Conservation (phyloP, 2,888 invertebrate species). For the Drosophila phalerata region DNA sequence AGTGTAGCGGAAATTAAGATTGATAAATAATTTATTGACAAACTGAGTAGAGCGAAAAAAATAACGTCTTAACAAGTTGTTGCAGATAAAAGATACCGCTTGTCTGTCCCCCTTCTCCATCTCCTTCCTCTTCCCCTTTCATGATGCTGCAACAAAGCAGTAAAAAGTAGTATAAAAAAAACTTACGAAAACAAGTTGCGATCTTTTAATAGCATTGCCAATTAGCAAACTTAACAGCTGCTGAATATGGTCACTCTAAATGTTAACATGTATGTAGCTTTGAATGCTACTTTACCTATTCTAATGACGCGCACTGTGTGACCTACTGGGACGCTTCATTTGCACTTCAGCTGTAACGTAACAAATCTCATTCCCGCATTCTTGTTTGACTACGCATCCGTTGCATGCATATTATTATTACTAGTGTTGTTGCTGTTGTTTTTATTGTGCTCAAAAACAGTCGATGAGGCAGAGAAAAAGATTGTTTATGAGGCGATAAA, state of each 20-base stretch:
- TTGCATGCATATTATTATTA: slow-evolving; percentile 38
- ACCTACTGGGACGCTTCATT: slow-evolving; percentile 44
- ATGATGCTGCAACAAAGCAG: slow-evolving; percentile 28
- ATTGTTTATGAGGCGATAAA: slow-evolving; percentile 60
- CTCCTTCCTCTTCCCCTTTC: neutral
- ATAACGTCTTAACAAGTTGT: slow-evolving; percentile 7
- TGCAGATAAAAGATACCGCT: slow-evolving; percentile 16
- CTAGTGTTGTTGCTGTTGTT: slow-evolving; percentile 19
- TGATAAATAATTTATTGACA: slow-evolving; percentile 65
- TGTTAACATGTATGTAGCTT: neutral
- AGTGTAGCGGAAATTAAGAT: slow-evolving; percentile 65
- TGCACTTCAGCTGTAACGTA: slow-evolving; percentile 21
- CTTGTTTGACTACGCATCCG: slow-evolving; percentile 45
- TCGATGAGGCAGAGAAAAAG: slow-evolving; percentile 34
- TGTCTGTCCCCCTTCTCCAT: neutral
- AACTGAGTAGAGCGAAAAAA: slow-evolving; percentile 23
- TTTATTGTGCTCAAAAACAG: slow-evolving; percentile 35
- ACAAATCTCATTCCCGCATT: slow-evolving; percentile 34
- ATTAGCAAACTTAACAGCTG: slow-evolving; percentile 3
- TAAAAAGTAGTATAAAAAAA: neutral
- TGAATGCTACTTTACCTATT: slow-evolving; percentile 13
- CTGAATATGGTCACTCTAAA: slow-evolving; percentile 8
- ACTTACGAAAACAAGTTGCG: neutral
- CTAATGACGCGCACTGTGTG: slow-evolving; percentile 17
- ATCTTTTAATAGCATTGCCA: slow-evolving; percentile 15